Evolutionary conservation across 2,888 invertebrate genomes (phyloP), one percentile per base, ranked within the genome.

Genomic region (Tiliacea aurago): DNA sequence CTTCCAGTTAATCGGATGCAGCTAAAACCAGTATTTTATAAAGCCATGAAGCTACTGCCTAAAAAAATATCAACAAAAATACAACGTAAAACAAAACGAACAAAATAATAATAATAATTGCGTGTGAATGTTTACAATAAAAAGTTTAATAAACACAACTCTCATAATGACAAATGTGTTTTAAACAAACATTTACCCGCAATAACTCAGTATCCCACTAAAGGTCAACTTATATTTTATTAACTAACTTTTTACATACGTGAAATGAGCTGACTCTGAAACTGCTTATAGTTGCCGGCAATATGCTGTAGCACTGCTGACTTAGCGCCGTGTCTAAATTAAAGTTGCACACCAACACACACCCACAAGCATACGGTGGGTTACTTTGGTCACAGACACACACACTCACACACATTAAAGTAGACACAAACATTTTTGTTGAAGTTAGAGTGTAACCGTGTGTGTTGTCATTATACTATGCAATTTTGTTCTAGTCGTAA

Each of bases 281-380:
- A 84, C 62, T 65, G 64, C 33, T 63, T 55, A 72, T 78, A 84
- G 69, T 84, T 75, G 49, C 49, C 23, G 47, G 64, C 81, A 73
- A 81, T 76, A 81, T 41, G 51, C 51, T 79, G 45, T 58, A 37
- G 47, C 59, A 56, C 67, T 68, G 70, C 59, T 67, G 75, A 84
- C 73, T 78, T 73, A 62, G 71, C 71, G 23, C 59, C 47, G 59
- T 6, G 64, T 68, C 65, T 75, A 86, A 84, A 86, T 84, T 86
- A 81, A 73, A 63, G 75, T 80, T 55, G 47, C 80, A 74, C 77
- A 77, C 65, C 28, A 37, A 61, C 28, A 59, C 58, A 41, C 28
- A 63, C 43, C 23, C 47, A 43, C 10, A 6, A 41, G 10, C 23
- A 23, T 28, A 55, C n/a, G 37, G 41, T 47, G 47, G 49, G 23